Percentiles rank a stretch among this genome's conserved stretches.
These are phyloP conservation scores for Tillus elongatus DNA, from an alignment of 2,888 invertebrate species.

Conservation along the genomic window DNA sequence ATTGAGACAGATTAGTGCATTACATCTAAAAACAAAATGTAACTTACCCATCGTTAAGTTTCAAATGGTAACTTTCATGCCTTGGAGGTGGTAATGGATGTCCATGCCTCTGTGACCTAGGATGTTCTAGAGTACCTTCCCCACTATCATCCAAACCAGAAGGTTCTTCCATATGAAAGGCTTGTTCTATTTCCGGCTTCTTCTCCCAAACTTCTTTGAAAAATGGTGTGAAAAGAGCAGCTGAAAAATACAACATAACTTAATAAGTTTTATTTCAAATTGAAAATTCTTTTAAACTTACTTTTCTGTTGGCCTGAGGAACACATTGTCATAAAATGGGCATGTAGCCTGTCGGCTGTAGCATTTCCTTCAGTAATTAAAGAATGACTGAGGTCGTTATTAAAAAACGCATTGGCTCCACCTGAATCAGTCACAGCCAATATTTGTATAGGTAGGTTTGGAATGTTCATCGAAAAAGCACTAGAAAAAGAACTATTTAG, in stretches of 20 bases:
- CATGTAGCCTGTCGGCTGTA: constrained; percentile 78
- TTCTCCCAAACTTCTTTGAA: constrained; percentile 95
- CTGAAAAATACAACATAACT: constrained; percentile 51
- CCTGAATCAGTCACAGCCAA: constrained; percentile 87
- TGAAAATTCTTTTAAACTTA: no score
- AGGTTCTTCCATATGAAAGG: constrained; percentile 78
- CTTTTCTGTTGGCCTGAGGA: constrained; percentile 79
- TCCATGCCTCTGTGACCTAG: constrained; percentile 50
- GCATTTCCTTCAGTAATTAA: constrained; percentile 90
- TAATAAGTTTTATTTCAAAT: no score
- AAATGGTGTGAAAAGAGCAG: constrained; percentile 90
- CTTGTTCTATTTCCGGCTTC: constrained; percentile 88
- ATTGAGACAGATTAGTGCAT: no score
- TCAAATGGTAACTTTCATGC: constrained; percentile 69
- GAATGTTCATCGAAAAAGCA: constrained; percentile 87
- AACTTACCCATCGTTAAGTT: constrained; percentile 51
- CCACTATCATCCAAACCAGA: constrained; percentile 53
- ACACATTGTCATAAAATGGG: constrained; percentile 87
- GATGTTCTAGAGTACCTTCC: constrained; percentile 63
- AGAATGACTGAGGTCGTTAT: constrained; percentile 79
- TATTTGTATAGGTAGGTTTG: constrained; percentile 87
- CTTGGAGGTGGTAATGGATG: constrained; percentile 60
- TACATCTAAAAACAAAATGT: no score
- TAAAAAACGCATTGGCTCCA: constrained; percentile 82
- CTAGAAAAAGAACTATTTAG: constrained; percentile 43